Evolutionary conservation across 2,888 invertebrate genomes (phyloP).

Genomic region (Cephalotes varians): DNA sequence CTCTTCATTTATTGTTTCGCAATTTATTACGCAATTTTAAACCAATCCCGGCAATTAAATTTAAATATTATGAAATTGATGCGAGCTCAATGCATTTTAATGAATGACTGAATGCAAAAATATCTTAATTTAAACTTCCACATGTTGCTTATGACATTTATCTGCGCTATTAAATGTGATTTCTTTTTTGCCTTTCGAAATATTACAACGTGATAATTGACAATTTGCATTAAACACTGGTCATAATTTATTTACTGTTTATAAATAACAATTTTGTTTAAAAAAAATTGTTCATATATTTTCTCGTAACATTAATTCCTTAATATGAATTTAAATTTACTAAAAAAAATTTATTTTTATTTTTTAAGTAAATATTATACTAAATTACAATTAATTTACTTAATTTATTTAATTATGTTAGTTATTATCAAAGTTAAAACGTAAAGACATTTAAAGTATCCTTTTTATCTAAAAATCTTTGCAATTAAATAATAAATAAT

Average conservation of each 20-base stretch:
- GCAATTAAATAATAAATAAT: neutral
- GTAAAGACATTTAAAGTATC: neutral
- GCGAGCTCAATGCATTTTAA: constrained; percentile 40
- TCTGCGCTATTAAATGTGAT: neutral
- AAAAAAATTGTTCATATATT: neutral
- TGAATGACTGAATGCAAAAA: constrained; percentile 36
- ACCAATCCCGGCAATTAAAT: constrained; percentile 10
- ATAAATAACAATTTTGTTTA: neutral
- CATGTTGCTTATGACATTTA: neutral
- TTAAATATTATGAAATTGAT: constrained; percentile 52
- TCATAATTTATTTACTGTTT: neutral
- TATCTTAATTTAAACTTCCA: constrained; percentile 1
- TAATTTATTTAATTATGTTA: neutral
- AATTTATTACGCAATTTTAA: constrained; percentile 36
- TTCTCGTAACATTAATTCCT: neutral
- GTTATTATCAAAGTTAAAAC: neutral
- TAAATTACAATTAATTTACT: neutral
- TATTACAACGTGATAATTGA: neutral
- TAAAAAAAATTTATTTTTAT: neutral
- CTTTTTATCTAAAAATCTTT: neutral
- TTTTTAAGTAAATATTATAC: neutral
- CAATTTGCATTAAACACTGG: neutral
- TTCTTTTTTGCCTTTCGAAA: constrained; percentile 8
- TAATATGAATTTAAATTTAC: neutral
- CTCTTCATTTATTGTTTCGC: constrained; percentile 43